These are phyloP conservation scores for Pegoplata infirma DNA, from an alignment of 2,888 invertebrate species.

Conservation along the genomic window DNA sequence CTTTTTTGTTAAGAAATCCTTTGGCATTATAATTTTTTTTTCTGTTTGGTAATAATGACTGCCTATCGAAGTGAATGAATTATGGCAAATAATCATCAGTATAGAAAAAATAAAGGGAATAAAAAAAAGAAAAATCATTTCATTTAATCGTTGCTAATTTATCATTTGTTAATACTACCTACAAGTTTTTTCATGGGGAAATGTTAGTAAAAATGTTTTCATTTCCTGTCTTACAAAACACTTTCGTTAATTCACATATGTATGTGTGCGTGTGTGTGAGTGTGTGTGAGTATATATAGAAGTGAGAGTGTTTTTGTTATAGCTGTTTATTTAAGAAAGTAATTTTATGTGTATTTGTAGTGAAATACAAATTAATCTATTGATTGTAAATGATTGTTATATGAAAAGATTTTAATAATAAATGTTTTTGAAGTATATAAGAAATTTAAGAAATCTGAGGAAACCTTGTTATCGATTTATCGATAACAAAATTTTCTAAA, in stretches of 20 bases:
- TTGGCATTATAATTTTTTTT: too few relatives aligned
- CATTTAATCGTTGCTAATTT: conserved; percentile 58
- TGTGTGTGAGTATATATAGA: too few relatives aligned
- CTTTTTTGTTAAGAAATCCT: conserved; percentile 32
- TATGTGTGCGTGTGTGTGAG: not conserved
- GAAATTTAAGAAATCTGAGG: too few relatives aligned
- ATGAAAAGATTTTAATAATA: not conserved
- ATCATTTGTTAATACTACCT: conserved; percentile 53
- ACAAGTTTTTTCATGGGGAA: not conserved
- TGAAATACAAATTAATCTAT: conserved; percentile 32
- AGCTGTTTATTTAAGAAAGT: not conserved
- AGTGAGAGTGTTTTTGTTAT: too few relatives aligned
- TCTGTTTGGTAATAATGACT: conserved; percentile 41
- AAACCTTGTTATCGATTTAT: too few relatives aligned
- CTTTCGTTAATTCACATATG: conserved; percentile 40
- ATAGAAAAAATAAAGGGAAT: not conserved
- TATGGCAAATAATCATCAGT: conserved; percentile 52
- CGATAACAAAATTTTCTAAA: too few relatives aligned
- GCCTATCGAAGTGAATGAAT: conserved; percentile 52
- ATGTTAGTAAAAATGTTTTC: not conserved
- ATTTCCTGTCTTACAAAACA: conserved; percentile 48
- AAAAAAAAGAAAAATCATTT: conserved; percentile 46
- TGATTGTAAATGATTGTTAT: conserved; percentile 14
- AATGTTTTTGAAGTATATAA: too few relatives aligned
- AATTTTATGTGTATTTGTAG: not conserved